Percentiles rank a stretch among this genome's conserved stretches.
Evolutionary conservation across 2,113 vertebrate genomes (phyloP).

Genomic region (Geothlypis trichas): DNA sequence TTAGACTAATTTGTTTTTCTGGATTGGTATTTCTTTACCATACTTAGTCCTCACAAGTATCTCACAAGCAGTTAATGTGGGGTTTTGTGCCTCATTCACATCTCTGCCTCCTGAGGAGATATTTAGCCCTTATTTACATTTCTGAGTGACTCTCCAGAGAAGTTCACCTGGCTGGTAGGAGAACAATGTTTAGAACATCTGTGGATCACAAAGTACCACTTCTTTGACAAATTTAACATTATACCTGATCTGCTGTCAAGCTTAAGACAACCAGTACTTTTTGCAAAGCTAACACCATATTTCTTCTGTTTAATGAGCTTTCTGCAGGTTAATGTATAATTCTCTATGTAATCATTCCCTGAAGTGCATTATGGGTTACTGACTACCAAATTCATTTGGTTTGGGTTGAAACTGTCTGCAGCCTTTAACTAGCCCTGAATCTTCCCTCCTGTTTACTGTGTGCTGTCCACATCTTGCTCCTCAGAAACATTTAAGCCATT

Average conservation of each 20-base stretch:
- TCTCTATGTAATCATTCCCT: neutral
- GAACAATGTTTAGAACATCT: neutral
- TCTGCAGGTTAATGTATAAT: neutral
- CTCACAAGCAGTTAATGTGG: neutral
- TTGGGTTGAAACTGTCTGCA: neutral
- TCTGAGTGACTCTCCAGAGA: neutral
- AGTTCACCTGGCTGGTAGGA: neutral
- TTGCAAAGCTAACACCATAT: neutral
- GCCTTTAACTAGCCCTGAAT: neutral
- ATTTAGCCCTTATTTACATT: neutral
- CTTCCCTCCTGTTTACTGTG: neutral
- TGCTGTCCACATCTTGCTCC: neutral
- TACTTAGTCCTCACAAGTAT: neutral
- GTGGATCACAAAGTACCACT: neutral
- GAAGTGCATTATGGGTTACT: conserved; percentile 39
- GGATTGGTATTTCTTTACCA: neutral
- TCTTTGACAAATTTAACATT: neutral
- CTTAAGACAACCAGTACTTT: neutral
- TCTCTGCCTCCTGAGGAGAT: neutral
- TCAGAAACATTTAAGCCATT: neutral
- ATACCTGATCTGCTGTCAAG: neutral
- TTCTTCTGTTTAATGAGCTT: neutral
- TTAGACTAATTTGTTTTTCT: neutral
- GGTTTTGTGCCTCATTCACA: neutral
- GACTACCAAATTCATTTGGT: neutral